phyloP scores from a whole-genome alignment of 92 coral and sea anemone genomes.

The Anthopleura xanthogrammica region DNA sequence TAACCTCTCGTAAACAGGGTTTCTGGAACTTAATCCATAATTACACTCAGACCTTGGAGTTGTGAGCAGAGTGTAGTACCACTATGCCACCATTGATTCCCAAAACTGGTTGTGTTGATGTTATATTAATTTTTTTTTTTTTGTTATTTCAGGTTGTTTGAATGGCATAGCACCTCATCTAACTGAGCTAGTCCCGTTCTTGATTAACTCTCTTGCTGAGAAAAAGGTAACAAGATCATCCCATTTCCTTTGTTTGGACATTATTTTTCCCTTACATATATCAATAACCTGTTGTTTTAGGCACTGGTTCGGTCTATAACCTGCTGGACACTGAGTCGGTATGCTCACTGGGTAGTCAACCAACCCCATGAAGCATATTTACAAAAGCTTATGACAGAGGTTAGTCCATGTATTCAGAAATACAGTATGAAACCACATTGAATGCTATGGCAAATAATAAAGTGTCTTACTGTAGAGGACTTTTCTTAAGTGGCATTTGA shows the following conservation, averaged over 20 bases:
- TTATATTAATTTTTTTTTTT: background rate
- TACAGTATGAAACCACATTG: too few species aligned
- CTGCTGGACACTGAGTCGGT: conserved; percentile 98
- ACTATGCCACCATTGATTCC: too few species aligned
- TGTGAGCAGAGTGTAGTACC: too few species aligned
- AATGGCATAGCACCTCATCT: conserved; percentile 94
- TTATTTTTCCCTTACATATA: background rate
- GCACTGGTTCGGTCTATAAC: conserved; percentile 97
- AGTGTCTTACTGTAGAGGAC: too few species aligned
- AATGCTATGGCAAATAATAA: too few species aligned
- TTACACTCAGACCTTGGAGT: too few species aligned
- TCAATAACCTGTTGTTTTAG: conserved; percentile 22
- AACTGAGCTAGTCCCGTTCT: conserved; percentile 91
- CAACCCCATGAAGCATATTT: conserved; percentile 98
- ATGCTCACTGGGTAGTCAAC: conserved; percentile 99
- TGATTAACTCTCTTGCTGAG: conserved; percentile 90
- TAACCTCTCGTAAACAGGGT: too few species aligned
- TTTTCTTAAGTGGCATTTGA: too few species aligned
- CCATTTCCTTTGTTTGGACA: background rate
- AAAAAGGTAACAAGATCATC: conserved; percentile 58
- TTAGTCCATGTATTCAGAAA: background rate
- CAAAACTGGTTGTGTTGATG: background rate
- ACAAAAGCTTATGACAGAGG: conserved; percentile 98
- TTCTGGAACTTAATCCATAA: too few species aligned
- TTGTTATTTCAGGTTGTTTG: conserved; percentile 71